A percentile compares a stretch with the other conserved stretches of the same genome.
These are phyloP conservation scores for Vanessa atalanta DNA, from an alignment of 1,140 invertebrate genomes.

Conservation along the genomic window DNA sequence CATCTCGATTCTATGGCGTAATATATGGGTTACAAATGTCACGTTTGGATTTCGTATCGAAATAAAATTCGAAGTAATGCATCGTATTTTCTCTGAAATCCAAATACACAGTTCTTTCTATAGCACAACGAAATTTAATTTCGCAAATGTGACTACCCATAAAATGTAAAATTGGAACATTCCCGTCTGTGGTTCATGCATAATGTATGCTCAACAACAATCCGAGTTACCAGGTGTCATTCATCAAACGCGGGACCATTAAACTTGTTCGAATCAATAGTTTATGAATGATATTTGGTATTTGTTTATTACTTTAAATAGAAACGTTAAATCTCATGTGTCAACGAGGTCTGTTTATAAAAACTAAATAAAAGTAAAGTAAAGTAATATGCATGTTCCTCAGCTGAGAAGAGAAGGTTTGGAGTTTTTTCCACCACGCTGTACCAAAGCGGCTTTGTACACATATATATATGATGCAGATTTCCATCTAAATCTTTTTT, in stretches of 20 bases:
- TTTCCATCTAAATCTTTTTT: too few relatives aligned
- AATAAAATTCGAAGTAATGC: slow-evolving; percentile 22
- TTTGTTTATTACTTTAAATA: too few relatives aligned
- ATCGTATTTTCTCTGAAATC: slow-evolving; percentile 15
- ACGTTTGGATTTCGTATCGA: slow-evolving; percentile 18
- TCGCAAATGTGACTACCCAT: slow-evolving; percentile 44
- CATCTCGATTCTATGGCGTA: background rate
- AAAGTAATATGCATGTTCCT: too few relatives aligned
- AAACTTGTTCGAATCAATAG: slow-evolving; percentile 13
- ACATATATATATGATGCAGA: too few relatives aligned
- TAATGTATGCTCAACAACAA: slow-evolving; percentile 41
- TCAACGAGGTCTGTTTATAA: too few relatives aligned
- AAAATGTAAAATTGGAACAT: slow-evolving; percentile 47
- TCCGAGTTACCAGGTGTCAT: slow-evolving; percentile 36
- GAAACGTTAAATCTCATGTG: too few relatives aligned
- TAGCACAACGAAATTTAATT: slow-evolving; percentile 42
- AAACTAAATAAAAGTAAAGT: too few relatives aligned
- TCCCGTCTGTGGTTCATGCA: slow-evolving; percentile 42
- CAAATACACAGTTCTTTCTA: slow-evolving; percentile 5
- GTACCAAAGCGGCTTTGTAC: too few relatives aligned
- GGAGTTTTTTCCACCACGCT: too few relatives aligned
- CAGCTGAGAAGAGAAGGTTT: too few relatives aligned
- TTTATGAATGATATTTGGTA: background rate
- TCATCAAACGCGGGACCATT: slow-evolving; percentile 28
- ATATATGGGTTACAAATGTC: background rate